Conservation (phyloP, 2,797 vertebrate genomes). For the Acrocephalus scirpaceus region DNA sequence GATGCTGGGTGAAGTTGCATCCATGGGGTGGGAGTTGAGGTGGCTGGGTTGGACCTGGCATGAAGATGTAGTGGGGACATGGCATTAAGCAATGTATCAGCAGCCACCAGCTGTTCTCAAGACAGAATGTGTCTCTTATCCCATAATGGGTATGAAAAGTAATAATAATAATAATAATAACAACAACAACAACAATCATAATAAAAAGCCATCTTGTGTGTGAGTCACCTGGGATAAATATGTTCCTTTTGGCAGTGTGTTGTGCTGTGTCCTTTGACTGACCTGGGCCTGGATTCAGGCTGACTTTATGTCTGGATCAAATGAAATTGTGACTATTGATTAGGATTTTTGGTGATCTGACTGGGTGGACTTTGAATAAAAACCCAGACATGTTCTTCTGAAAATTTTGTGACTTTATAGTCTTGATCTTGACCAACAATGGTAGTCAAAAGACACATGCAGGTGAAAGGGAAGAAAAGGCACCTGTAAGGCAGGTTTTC, state of each 20-base stretch:
- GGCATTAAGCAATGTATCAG: not conserved
- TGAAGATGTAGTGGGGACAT: not conserved
- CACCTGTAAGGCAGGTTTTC: not conserved
- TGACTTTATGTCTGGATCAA: not conserved
- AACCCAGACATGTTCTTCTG: not conserved
- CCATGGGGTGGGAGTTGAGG: not conserved
- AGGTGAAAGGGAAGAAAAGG: not conserved
- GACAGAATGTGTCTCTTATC: not conserved
- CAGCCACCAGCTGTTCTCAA: not conserved
- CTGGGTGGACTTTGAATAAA: not conserved
- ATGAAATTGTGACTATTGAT: not conserved
- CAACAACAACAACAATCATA: rapidly evolving
- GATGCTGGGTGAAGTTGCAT: not conserved
- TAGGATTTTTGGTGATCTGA: not conserved
- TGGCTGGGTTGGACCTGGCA: not conserved
- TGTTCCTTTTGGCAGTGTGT: not conserved
- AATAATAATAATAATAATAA: not conserved
- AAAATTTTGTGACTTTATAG: not conserved
- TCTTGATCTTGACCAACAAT: not conserved
- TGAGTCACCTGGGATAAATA: not conserved
- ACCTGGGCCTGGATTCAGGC: not conserved
- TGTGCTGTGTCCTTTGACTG: not conserved
- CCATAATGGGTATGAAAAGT: not conserved
- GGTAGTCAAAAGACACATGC: not conserved
- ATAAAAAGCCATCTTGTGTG: not conserved